Evolutionary conservation across 2,888 invertebrate genomes (phyloP).

Genomic region (Empis stercorea): DNA sequence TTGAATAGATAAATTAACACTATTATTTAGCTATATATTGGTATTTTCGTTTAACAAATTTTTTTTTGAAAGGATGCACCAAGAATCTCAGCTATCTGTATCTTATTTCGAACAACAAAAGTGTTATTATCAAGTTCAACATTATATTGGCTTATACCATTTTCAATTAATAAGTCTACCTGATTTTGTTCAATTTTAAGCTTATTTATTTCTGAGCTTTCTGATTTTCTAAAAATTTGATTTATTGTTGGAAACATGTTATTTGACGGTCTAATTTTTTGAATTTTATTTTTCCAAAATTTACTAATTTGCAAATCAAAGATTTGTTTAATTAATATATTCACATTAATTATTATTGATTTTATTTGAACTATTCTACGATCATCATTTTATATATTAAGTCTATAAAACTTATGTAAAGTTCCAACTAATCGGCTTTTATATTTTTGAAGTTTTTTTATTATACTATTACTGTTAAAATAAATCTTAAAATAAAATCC

Average conservation of each 20-base stretch:
- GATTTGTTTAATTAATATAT: not conserved
- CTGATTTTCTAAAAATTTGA: not conserved
- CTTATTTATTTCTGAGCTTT: not conserved
- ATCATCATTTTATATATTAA: not conserved
- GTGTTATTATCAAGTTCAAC: not conserved
- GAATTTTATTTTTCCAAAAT: not conserved
- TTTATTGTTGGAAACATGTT: not conserved
- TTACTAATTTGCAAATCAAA: not conserved
- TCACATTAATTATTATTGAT: not conserved
- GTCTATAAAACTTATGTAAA: constrained; percentile 2
- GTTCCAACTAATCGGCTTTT: not conserved
- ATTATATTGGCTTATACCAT: not conserved
- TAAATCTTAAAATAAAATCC: too few species aligned
- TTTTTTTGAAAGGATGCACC: too few species aligned
- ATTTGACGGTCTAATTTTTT: not conserved
- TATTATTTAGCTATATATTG: too few species aligned
- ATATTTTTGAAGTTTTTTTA: not conserved
- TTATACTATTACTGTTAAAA: not conserved
- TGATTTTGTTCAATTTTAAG: not conserved
- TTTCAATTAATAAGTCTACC: not conserved
- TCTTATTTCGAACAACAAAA: too few species aligned
- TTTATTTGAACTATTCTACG: not conserved
- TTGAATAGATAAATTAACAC: too few species aligned
- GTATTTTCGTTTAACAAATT: too few species aligned
- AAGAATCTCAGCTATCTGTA: too few species aligned